Evolutionary conservation across 2,113 vertebrate species (phyloP).

Genomic region (Sinosuthora webbiana): DNA sequence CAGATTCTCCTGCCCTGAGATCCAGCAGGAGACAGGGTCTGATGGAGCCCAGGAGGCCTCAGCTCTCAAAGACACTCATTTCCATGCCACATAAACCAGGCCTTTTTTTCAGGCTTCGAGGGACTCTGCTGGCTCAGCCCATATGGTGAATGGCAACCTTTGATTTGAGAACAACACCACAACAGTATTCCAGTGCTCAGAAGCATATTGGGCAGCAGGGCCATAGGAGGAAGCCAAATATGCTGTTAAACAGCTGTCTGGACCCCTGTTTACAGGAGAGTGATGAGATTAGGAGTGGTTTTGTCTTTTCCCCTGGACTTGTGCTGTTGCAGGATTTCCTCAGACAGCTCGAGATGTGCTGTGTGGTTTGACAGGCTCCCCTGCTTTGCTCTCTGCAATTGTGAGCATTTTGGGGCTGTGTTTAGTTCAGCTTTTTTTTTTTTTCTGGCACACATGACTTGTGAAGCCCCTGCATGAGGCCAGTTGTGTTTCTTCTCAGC

Average conservation of each 20-base stretch:
- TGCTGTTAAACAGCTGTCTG: neutral
- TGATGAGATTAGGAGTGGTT: neutral
- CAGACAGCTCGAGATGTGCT: neutral
- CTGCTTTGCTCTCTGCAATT: fast-evolving
- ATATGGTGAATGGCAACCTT: neutral
- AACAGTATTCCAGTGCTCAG: neutral
- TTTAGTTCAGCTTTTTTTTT: neutral
- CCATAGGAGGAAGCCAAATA: neutral
- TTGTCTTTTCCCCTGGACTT: neutral
- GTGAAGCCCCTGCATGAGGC: neutral
- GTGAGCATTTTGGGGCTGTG: neutral
- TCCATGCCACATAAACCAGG: neutral
- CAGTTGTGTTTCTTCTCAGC: neutral
- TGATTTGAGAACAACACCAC: neutral
- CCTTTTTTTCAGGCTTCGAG: neutral
- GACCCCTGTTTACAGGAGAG: neutral
- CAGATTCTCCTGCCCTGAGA: neutral
- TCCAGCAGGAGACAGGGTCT: neutral
- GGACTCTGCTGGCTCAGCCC: slow-evolving; percentile 33
- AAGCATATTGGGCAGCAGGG: neutral
- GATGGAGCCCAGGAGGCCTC: neutral
- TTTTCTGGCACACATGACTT: neutral
- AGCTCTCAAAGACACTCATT: neutral
- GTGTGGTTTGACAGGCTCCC: neutral
- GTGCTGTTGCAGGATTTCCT: neutral